Conservation (phyloP, 2,113 vertebrate species). For the Hippocampus barbouri region DNA sequence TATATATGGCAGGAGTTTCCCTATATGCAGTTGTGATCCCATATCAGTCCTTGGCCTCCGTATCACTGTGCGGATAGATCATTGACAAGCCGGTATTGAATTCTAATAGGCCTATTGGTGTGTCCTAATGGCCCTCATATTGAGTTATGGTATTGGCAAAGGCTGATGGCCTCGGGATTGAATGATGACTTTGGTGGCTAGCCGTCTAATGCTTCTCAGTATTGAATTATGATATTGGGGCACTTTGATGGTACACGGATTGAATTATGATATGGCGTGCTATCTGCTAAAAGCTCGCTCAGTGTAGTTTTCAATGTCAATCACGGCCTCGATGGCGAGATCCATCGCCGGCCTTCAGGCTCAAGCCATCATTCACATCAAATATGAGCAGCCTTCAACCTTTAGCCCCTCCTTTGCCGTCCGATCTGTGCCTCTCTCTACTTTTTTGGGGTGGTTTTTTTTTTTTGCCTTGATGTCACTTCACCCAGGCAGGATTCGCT, state of each 20-base stretch:
- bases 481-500: conserved; percentile 1
- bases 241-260: conserved; percentile 64
- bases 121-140: conserved; percentile 64
- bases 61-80: conserved; percentile 67
- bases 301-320: conserved; percentile 67
- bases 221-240: conserved; percentile 74
- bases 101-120: conserved; percentile 71
- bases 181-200: conserved; percentile 72
- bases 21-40: conserved; percentile 44
- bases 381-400: conserved; percentile 40
- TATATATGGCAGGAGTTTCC: conserved; percentile 55
- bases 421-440: conserved; percentile 11
- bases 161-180: conserved; percentile 62
- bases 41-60: conserved; percentile 59
- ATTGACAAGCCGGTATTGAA: conserved; percentile 70
- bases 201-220: conserved; percentile 65
- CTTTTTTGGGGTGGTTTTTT: not conserved
- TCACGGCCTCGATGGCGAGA: conserved; percentile 57
- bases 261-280: conserved; percentile 70
- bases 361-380: conserved; percentile 41
- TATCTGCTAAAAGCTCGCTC: conserved; percentile 70
- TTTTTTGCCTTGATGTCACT: conserved; percentile 1
- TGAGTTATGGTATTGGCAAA: conserved; percentile 73
- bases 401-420: conserved; percentile 34
- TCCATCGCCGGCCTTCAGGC: conserved; percentile 57